These are phyloP conservation scores for Heteromyza rotundicornis DNA, from an alignment of 2,888 invertebrate genomes.

Conservation along the genomic window DNA sequence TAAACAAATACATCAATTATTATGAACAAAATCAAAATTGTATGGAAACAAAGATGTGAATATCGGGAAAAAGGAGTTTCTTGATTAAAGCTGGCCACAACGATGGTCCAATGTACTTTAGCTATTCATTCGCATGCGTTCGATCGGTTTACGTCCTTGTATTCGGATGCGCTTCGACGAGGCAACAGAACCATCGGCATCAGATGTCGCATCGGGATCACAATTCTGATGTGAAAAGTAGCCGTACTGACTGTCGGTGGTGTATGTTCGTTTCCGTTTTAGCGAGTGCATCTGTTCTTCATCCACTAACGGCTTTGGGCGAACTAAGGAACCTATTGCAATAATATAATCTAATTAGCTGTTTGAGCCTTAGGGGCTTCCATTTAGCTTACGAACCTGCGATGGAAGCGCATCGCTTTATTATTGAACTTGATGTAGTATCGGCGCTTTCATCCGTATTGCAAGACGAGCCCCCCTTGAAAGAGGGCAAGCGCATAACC, in stretches of 20 bases:
- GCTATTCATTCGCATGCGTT: constrained; percentile 53
- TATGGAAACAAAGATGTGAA: neutral
- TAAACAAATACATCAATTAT: no score
- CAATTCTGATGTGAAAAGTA: neutral
- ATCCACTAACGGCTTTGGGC: constrained; percentile 39
- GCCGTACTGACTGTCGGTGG: constrained; percentile 42
- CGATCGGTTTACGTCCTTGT: constrained; percentile 56
- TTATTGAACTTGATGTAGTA: constrained; percentile 41
- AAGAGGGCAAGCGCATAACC: constrained; percentile 48
- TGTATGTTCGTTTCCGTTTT: constrained; percentile 56
- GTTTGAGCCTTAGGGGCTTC: no score
- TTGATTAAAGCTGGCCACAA: neutral
- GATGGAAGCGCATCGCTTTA: constrained; percentile 56
- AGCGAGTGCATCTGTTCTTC: constrained; percentile 37
- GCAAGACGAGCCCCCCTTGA: constrained; percentile 21
- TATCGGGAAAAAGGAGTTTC: neutral
- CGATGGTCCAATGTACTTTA: constrained; percentile 28
- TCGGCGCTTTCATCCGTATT: neutral
- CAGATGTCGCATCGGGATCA: constrained; percentile 18
- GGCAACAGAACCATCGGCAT: constrained; percentile 29
- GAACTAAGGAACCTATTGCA: constrained; percentile 47
- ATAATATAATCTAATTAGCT: constrained; percentile 8
- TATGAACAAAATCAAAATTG: neutral
- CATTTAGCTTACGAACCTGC: constrained; percentile 49
- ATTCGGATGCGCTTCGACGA: constrained; percentile 58